Base-by-base conservation (phyloP, 2,797 vertebrate species). In the Manis pentadactyla region DNA sequence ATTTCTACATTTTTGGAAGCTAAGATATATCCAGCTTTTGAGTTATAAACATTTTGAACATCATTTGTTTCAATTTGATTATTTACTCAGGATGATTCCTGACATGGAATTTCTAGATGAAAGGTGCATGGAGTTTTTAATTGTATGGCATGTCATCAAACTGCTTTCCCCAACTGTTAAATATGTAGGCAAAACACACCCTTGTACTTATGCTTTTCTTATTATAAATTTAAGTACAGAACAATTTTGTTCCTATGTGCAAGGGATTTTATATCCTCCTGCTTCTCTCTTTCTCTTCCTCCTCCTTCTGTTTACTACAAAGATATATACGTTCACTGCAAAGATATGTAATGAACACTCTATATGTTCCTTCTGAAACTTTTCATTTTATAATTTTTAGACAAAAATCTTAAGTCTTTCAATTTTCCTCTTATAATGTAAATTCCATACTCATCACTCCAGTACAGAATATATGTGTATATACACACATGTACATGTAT, bases 311-410 rank as follows among this genome's bases (percentile, higher is more conserved):
- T n/a, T 37, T 6, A 57, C 23, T 14, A 15, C 81, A 73, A 68
- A 82, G 25, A 17, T 23, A n/a, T 13, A 37, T 74, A 51, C 23
- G 17, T n/a, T 5, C 12, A 55, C 29, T 0, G 23, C 19, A 78
- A 34, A 94, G 53, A 61, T 18, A 27, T 11, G 53, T 34, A 68
- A 81, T 14, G 3, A 34, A 1, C 19, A 31, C 39, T 37, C 49
- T 51, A 15, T 0, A 68, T 55, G 23, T 82, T 66, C 39, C 46
- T 71, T 74, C 37, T n/a, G 42, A 13, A n/a, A 57, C 39, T 39
- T 83, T 79, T 82, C 25, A 75, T 63, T 93, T 82, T 89, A 77
- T 55, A 89, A 59, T 68, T 25, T 46, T 81, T 37, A 64, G 84
- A 75, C 11, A 87, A 64, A 64, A 90, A 27, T 86, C 39, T 87